Conservation (phyloP, 2,113 vertebrate species). For the Grammomys surdaster region DNA sequence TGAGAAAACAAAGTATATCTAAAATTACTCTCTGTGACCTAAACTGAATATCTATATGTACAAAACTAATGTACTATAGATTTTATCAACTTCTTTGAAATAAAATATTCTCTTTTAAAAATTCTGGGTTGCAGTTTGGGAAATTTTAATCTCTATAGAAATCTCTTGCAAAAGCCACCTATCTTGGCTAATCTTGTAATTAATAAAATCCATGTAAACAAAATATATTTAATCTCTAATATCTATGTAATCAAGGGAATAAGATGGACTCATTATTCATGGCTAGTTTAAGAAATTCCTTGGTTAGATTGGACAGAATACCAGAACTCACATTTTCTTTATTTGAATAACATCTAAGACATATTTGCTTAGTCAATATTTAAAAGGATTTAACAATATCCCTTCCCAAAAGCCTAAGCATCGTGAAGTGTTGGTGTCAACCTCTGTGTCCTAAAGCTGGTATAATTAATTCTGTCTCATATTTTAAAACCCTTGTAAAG, state of each 20-base stretch:
- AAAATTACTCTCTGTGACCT: background rate
- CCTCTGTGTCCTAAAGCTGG: background rate
- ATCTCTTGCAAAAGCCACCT: constrained; percentile 13
- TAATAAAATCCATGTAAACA: constrained; percentile 45
- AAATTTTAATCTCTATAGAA: background rate
- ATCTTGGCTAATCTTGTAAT: background rate
- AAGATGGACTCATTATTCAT: constrained; percentile 54
- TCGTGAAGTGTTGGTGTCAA: background rate
- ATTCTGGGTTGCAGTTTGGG: background rate
- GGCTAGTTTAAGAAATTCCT: constrained; percentile 20
- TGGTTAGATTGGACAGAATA: constrained; percentile 41
- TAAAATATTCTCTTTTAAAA: background rate
- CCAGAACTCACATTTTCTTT: constrained; percentile 38
- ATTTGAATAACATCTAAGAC: constrained; percentile 21
- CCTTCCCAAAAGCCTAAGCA: background rate
- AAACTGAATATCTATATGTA: background rate
- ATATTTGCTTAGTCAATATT: background rate
- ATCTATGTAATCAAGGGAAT: constrained; percentile 44
- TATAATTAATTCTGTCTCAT: background rate
- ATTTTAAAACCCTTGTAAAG: background rate
- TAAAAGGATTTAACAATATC: background rate
- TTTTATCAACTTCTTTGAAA: constrained; percentile 17
- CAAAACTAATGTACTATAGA: background rate
- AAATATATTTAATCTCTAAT: constrained; percentile 39
- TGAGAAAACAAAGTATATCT: background rate